Base-by-base conservation (phyloP, 2,888 invertebrate genomes). In the Lampropteryx suffumata region DNA sequence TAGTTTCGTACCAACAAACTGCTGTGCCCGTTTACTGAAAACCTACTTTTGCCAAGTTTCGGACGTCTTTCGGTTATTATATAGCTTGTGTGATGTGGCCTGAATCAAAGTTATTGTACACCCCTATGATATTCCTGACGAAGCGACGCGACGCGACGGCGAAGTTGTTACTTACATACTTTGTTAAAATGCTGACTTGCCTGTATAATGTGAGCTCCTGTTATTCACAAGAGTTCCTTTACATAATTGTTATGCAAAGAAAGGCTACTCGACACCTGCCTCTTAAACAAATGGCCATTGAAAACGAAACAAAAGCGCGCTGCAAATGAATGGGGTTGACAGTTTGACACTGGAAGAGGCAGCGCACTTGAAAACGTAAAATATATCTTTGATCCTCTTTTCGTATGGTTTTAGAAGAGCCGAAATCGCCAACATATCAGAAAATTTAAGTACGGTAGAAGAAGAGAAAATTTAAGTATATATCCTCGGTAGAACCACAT, bases 11-110 rank as follows among this genome's bases (percentile, higher is more conserved):
- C 11, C 62, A 17, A 67, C 61, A 69, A 70, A n/a, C 3, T 14
- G 3, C 52, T 62, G 57, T 57, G 67, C n/a, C n/a, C n/a, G n/a
- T n/a, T n/a, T n/a, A n/a, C n/a, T n/a, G n/a, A n/a, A n/a, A n/a
- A 63, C 67, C 68, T 62, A 70, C 65, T 75, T 67, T 65, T 55
- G 55, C 63, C 40, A 53, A 60, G 59, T 62, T 60, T 42, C 64
- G 34, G 65, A 62, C n/a, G n/a, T n/a, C 64, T 42, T 51, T 40
- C 67, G 68, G 75, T 73, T 74, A 78, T 79, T 75, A 76, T 76
- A 77, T 71, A 73, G 69, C 67, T 59, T 7, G 66, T 67, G 69
- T 64, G 59, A 69, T 72, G 74, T 71, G 70, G 71, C 76, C 65
- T 58, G n/a, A n/a, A n/a, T n/a, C n/a, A n/a, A 51, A 62, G 54